These are phyloP conservation scores for Centropus unirufus DNA, from an alignment of 2,113 vertebrate genomes.

Conservation along the genomic window DNA sequence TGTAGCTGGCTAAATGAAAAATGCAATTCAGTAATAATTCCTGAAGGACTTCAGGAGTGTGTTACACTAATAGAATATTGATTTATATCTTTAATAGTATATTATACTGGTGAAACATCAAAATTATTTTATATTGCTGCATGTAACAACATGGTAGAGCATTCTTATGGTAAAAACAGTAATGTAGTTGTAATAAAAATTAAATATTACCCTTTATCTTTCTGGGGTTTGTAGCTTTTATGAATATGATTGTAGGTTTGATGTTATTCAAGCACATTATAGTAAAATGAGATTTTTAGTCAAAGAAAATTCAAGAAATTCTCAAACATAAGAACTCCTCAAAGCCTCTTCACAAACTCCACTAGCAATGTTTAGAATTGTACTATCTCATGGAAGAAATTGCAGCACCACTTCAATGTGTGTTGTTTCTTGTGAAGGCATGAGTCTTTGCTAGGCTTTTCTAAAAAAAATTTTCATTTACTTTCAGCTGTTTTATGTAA, in stretches of 20 bases:
- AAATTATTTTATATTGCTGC: background rate
- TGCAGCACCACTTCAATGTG: background rate
- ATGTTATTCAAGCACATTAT: background rate
- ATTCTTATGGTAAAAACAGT: background rate
- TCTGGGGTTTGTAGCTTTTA: background rate
- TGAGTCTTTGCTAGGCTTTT: background rate
- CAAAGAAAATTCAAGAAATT: constrained; percentile 20
- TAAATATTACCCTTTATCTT: background rate
- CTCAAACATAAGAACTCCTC: background rate
- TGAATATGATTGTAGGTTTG: background rate
- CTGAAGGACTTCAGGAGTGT: constrained; percentile 4
- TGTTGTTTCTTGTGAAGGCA: background rate
- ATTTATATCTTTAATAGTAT: constrained; percentile 42
- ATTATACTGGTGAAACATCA: background rate
- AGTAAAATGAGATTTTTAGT: background rate
- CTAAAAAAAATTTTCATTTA: background rate
- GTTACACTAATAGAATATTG: constrained; percentile 4
- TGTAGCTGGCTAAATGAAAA: constrained; percentile 41
- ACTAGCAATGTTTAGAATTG: background rate
- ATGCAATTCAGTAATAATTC: constrained; percentile 45
- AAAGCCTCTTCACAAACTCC: background rate
- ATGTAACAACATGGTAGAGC: background rate
- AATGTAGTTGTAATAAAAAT: background rate
- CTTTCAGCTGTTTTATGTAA: background rate
- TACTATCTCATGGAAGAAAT: background rate